Conservation (phyloP, 2,113 vertebrate species). For the Mungos mungo region DNA sequence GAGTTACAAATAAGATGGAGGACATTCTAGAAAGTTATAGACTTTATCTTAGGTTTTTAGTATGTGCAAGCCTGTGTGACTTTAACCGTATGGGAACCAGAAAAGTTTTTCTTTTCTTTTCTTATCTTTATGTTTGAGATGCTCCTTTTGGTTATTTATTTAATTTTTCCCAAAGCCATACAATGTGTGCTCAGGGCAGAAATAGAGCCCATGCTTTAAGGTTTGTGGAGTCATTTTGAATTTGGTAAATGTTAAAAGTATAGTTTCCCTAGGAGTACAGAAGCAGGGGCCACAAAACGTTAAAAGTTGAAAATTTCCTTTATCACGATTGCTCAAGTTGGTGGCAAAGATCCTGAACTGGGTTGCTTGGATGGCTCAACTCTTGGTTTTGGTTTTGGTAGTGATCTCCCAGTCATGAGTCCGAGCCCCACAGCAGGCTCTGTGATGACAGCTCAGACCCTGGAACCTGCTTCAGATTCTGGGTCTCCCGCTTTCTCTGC, state of each 20-base stretch:
- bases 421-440: no score
- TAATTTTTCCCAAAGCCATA: neutral
- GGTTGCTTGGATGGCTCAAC: no score
- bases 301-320: neutral
- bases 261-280: neutral
- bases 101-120: neutral
- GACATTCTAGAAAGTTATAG: neutral
- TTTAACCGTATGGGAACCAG: neutral
- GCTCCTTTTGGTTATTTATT: neutral
- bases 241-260: neutral
- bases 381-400: no score
- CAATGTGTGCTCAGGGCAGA: neutral
- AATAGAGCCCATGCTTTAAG: neutral
- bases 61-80: neutral
- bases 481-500: no score
- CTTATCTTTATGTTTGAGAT: neutral
- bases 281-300: neutral
- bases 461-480: no score
- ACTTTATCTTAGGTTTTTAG: neutral
- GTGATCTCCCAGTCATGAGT: no score
- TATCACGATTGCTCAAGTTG: neutral
- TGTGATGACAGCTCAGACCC: no score
- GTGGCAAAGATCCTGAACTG: neutral
- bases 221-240: neutral
- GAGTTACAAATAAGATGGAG: neutral